A percentile compares a stretch with the other conserved stretches of the same genome.
These are phyloP conservation scores for Charina bottae DNA, from an alignment of 2,113 vertebrate species.

Conservation along the genomic window DNA sequence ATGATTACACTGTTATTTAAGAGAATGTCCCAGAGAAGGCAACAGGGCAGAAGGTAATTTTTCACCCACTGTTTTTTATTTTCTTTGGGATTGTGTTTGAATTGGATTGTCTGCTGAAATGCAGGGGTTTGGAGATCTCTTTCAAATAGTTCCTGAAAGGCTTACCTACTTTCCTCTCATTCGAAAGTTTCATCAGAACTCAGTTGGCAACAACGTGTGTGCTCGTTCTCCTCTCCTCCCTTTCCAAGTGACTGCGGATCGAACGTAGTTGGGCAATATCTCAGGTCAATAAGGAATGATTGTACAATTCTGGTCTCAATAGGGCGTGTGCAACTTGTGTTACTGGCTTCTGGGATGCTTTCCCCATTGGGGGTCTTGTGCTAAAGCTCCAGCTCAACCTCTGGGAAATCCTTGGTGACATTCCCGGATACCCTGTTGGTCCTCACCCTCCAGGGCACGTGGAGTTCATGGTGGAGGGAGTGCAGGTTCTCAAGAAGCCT, in stretches of 20 bases:
- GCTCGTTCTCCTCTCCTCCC: not conserved
- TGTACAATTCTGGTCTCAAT: not conserved
- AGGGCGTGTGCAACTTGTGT: not conserved
- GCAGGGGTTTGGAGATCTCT: not conserved
- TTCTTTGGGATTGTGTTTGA: not conserved
- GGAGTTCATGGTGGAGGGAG: not conserved
- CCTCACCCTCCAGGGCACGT: not conserved
- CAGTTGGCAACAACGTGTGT: not conserved
- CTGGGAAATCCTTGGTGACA: not conserved
- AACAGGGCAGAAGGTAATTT: not conserved
- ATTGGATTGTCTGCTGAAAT: not conserved
- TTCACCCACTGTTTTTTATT: not conserved
- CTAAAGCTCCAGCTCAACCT: not conserved
- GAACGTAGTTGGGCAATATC: not conserved
- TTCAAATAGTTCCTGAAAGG: not conserved
- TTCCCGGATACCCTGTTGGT: not conserved
- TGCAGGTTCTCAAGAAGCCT: not conserved
- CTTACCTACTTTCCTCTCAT: not conserved
- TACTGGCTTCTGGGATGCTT: not conserved
- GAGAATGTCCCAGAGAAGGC: not conserved
- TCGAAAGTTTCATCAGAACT: not conserved
- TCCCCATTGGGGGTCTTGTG: not conserved
- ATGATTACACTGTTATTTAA: not conserved
- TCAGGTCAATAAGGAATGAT: not conserved
- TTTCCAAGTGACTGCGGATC: not conserved